Evolutionary conservation across 2,113 vertebrate genomes (phyloP), one percentile per base, ranked within the genome.

Genomic region (Leptobrachium ailaonicum): DNA sequence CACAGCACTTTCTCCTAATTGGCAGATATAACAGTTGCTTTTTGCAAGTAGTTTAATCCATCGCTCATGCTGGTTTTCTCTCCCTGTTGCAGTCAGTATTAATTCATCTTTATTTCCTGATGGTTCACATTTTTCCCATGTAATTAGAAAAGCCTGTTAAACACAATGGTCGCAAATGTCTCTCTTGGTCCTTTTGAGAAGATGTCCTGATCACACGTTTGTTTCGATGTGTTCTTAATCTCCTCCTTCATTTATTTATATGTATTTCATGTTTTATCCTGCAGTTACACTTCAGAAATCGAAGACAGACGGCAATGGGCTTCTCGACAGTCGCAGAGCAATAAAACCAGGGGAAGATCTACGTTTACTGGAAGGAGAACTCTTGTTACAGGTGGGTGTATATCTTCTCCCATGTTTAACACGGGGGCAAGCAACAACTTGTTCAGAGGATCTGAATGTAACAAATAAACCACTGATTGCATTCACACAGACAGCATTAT

Each of bases 201-300:
- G 56, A 8, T 60, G 56, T 12, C 11, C 56, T 60, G 2, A 14
- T 60, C 13, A 32, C 42, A 44, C 5, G 42, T 12, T 1, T 68
- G 50, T 7, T 76, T 54, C 32, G 3, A 2, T 7, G 44, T 58
- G n/a, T 12, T 77, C 2, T 5, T 69, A 3, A 68, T 4, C 20
- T 20, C 9, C 0, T 41, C 2, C 47, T 2, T 71, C n/a, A 72
- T 0, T 10, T 68, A 75, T 82, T 82, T 66, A 2, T 71, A 77
- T 41, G 80, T 75, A 71, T 64, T 32, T 32, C 20, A 32, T 32
- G 20, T 32, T 32, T 32, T 32, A 32, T 11, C 56, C 10, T 82
- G 2, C 81, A 96, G 94, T 92, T 88, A 87, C 92, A 74, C 85
- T 95, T 81, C 93, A 94, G 66, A 87, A 89, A 58, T 87, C 87